Base-by-base conservation (phyloP, 2,888 invertebrate genomes). In the Nomada ferruginata region DNA sequence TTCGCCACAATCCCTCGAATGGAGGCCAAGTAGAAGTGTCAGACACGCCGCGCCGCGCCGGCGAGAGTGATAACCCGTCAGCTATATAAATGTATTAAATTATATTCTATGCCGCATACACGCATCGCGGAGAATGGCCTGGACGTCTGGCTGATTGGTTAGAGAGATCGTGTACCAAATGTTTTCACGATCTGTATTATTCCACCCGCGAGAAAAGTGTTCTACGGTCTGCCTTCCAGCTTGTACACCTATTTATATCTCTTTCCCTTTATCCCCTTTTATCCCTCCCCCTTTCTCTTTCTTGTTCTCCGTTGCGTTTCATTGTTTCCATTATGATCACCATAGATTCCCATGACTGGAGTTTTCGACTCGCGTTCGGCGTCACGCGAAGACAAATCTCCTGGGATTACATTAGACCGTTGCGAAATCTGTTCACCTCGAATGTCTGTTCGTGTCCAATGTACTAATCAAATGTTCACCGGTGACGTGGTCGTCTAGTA, bases 41-140 rank as follows among this genome's bases (percentile, higher is more conserved):
- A 86, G 86, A 76, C 72, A 68, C 76, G 79, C 73, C 36, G 36
- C 36, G 36, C 36, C 36, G 36, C 36, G 36, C 36, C 74, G 76
- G 59, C 36, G 77, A 86, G 86, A 87, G 79, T 82, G 87, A 87
- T 87, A 87, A 83, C 86, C 86, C 74, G 86, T 87, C 85, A 79
- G 83, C 85, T 83, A 85, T 78, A 83, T 83, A 76, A 87, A 87
- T 83, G 77, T 79, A 87, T 87, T 85, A 87, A 87, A 87, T 87
- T 87, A 83, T 82, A 84, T 86, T 86, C 78, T 68, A 71, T 66
- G 72, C 65, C 52, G 47, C 69, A 66, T 66, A 74, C 84, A 83
- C 80, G 83, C 84, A 77, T 82, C 77, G 59, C 66, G 69, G 80
- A 64, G 78, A 84, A 86, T 29, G 53, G 82, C 18, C 68, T 59